These are phyloP conservation scores for Polylopha cassiicola DNA, from an alignment of 2,888 invertebrate genomes.

Conservation along the genomic window DNA sequence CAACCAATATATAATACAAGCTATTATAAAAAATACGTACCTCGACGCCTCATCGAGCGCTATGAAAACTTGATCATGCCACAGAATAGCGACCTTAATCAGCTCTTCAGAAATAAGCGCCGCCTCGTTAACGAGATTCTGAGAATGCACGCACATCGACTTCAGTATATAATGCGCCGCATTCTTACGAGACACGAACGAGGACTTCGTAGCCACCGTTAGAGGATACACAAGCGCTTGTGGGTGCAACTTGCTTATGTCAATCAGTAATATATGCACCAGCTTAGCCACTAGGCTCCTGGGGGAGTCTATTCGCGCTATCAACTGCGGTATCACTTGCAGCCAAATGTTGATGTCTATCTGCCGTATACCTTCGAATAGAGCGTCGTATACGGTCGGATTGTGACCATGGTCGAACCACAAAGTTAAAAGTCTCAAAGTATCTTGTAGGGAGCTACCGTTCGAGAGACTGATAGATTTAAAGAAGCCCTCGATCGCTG, in stretches of 20 bases:
- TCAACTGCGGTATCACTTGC: constrained; percentile 99
- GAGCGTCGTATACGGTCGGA: constrained; percentile 93
- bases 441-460: constrained; percentile 96
- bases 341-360: constrained; percentile 99
- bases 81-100: constrained; percentile 97
- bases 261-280: constrained; percentile 94
- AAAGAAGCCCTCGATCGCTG: constrained; percentile 97
- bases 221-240: constrained; percentile 98
- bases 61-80: constrained; percentile 93
- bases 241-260: constrained; percentile 98
- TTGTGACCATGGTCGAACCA: constrained; percentile 99
- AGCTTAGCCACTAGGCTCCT: constrained; percentile 91
- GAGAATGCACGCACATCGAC: constrained; percentile 96
- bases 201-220: constrained; percentile 97
- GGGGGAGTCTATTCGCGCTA: constrained; percentile 97
- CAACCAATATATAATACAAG: not conserved
- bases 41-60: constrained; percentile 95
- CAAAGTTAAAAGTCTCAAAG: constrained; percentile 92
- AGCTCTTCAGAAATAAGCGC: constrained; percentile 96
- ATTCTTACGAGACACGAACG: constrained; percentile 86
- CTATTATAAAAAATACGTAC: constrained; percentile 29
- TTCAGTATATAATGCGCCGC: constrained; percentile 97
- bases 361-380: constrained; percentile 92
- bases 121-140: constrained; percentile 94
- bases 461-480: constrained; percentile 94